These are phyloP conservation scores for Cottus gobio DNA, from an alignment of 2,113 vertebrate species.

Conservation along the genomic window DNA sequence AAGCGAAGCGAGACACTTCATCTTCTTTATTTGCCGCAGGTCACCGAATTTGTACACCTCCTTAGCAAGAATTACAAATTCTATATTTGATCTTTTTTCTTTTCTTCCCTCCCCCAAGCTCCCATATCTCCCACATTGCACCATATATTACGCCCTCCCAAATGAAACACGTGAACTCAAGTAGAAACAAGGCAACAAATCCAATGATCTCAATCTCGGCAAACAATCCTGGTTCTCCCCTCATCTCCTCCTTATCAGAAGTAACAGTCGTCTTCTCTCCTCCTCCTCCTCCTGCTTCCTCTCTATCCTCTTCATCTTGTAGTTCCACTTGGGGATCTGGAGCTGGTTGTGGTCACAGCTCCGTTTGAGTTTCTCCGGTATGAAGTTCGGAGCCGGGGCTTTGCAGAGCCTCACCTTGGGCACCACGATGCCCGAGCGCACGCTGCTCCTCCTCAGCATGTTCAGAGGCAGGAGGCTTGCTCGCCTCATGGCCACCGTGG, in stretches of 20 bases:
- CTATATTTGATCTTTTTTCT: too few relatives aligned
- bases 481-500: constrained; percentile 78
- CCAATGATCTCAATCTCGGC: background rate
- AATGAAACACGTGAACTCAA: background rate
- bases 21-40: background rate
- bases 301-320: constrained; percentile 91
- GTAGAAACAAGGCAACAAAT: constrained; percentile 65
- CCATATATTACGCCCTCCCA: background rate
- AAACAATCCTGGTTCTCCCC: background rate
- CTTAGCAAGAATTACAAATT: constrained; percentile 18
- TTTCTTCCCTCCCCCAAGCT: too few relatives aligned
- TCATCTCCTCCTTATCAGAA: constrained; percentile 75
- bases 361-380: constrained; percentile 78
- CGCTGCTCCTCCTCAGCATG: constrained; percentile 88
- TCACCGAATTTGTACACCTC: background rate
- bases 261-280: constrained; percentile 76
- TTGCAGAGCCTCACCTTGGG: constrained; percentile 92
- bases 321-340: constrained; percentile 94
- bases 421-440: constrained; percentile 88
- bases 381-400: constrained; percentile 84
- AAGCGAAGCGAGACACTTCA: background rate
- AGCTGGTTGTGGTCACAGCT: constrained; percentile 82
- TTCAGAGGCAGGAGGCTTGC: constrained; percentile 88
- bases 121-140: background rate
- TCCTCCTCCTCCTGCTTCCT: constrained; percentile 85